These are phyloP conservation scores for Thereuonema tuberculata DNA, from an alignment of 1,140 invertebrate species.

Conservation along the genomic window DNA sequence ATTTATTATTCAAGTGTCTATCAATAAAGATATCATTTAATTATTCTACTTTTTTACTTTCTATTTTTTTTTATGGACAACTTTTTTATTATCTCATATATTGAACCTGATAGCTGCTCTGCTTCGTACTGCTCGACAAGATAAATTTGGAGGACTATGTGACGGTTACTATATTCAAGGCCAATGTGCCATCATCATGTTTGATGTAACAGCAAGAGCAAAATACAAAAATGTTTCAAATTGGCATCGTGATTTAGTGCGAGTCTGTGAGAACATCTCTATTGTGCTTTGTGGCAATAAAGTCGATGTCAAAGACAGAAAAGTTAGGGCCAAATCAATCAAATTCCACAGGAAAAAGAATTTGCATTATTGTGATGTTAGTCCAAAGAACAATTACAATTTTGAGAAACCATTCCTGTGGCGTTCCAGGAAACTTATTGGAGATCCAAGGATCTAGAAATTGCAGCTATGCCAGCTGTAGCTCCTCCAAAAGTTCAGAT, in stretches of 20 bases:
- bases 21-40: no score
- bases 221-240: constrained; percentile 99
- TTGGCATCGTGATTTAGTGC: constrained; percentile 95
- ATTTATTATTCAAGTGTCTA: no score
- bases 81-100: no score
- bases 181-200: constrained; percentile 99
- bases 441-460: constrained; percentile 97
- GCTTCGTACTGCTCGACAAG: constrained; percentile 96
- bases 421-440: constrained; percentile 93
- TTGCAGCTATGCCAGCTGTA: constrained; percentile 97
- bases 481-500: constrained; percentile 95
- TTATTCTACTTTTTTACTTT: no score
- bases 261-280: constrained; percentile 98
- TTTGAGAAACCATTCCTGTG: constrained; percentile 99
- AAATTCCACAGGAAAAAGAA: constrained; percentile 99
- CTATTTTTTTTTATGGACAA: no score
- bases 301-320: constrained; percentile 99
- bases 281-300: constrained; percentile 95
- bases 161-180: constrained; percentile 99
- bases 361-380: constrained; percentile 99
- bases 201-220: constrained; percentile 97
- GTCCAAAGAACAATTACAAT: constrained; percentile 99
- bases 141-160: constrained; percentile 96
- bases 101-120: no score
- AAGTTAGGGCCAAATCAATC: constrained; percentile 99